phyloP scores from a whole-genome alignment of 2,113 vertebrate genomes.

The Carassius gibelio region DNA sequence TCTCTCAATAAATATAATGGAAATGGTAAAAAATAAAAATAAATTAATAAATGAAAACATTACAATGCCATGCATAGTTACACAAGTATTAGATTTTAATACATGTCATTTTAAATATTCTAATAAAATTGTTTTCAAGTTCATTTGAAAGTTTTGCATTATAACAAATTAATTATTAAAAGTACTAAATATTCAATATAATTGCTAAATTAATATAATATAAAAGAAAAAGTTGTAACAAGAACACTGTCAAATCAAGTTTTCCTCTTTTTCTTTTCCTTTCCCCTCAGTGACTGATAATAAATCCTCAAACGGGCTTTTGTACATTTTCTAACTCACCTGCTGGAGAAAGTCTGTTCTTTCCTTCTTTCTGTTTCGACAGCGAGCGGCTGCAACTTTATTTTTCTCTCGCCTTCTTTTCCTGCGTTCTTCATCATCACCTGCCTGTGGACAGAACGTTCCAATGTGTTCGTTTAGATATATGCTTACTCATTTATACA shows the following conservation, averaged over 20 bases:
- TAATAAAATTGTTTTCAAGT: not conserved
- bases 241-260: not conserved
- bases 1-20: too few relatives aligned
- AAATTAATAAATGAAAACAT: not conserved
- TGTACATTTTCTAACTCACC: constrained; percentile 73
- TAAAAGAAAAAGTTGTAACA: not conserved
- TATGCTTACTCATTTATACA: not conserved
- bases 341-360: constrained; percentile 94
- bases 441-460: constrained; percentile 75
- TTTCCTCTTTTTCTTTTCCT: not conserved
- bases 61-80: not conserved
- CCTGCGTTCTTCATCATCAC: constrained; percentile 91
- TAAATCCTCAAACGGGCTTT: too few relatives aligned
- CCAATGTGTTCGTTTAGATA: not conserved
- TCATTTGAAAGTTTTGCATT: not conserved
- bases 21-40: not conserved
- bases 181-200: not conserved
- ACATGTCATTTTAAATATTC: not conserved
- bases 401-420: constrained; percentile 96
- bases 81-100: not conserved
- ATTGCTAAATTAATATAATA: not conserved
- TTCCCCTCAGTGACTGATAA: not conserved
- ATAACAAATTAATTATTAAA: not conserved
- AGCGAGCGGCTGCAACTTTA: constrained; percentile 93
- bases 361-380: constrained; percentile 98